Evolutionary conservation across 2,797 vertebrate genomes (phyloP), one percentile per base, ranked within the genome.

Genomic region (Sylvilagus floridanus): DNA sequence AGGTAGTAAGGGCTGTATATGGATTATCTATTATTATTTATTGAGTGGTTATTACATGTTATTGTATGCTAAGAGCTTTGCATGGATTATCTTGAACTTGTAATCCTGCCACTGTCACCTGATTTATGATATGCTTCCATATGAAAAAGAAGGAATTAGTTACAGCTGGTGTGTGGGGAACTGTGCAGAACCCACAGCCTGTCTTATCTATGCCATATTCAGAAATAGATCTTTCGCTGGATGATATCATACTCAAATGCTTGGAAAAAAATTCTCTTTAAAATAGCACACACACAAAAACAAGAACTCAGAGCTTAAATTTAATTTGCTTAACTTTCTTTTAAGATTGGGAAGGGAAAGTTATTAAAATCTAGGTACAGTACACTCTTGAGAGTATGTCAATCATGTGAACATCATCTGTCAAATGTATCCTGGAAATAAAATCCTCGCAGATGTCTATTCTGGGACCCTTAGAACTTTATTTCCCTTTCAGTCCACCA

Each of bases 181-280:
- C 57, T 60, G 42, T 42, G 42, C 4, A 77, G 75, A 84, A 32
- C 63, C 71, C 86, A 57, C 71, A 86, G 85, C 71, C 69, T 79
- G 35, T 32, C 57, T 92, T 86, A 62, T 91, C 83, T 86, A 37
- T 89, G 87, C 72, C 37, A 86, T 85, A 52, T 89, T 91, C 89
- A 96, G 89, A 95, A 96, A 96, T 81, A 94, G 86, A 86, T 71
- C 89, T 91, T 95, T 63, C 57, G 82, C 90, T 72, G 24, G 82
- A 82, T 93, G 91, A 77, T 82, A 84, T 89, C 88, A 91, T 94
- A 93, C 78, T 96, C 75, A 91, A 86, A 72, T 52, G 76, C 76
- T 79, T 72, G 42, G 47, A 91, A 86, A 87, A 90, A 85, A 68
- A 42, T 12, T 57, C 28, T 82, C 95, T 87, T 57, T 76, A 65